Conservation (phyloP, 2,888 invertebrate species). For the Gymnosoma rotundatum region DNA sequence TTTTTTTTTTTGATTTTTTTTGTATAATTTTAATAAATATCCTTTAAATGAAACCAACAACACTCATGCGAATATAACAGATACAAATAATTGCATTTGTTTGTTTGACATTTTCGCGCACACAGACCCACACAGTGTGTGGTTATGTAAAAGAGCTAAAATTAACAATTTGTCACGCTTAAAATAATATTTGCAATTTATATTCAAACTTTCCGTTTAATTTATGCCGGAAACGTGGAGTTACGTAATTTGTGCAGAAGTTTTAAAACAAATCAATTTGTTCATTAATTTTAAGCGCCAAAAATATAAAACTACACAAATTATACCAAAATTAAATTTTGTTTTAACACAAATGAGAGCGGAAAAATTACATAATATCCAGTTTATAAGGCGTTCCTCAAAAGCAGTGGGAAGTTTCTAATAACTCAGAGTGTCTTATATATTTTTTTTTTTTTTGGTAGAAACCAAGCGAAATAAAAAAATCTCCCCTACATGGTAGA, state of each 20-base stretch:
- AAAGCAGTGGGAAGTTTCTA: no score
- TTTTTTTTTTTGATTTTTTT: no score
- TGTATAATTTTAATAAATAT: constrained; percentile 60
- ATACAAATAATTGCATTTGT: constrained; percentile 47
- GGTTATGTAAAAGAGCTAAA: constrained; percentile 48
- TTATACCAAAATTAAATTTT: background rate
- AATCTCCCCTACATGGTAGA: no score
- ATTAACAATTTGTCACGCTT: constrained; percentile 80
- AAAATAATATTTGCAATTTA: constrained; percentile 75
- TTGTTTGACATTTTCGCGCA: constrained; percentile 32
- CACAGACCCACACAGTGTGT: background rate
- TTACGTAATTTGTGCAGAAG: constrained; percentile 27
- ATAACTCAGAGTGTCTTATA: no score
- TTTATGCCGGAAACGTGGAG: constrained; percentile 1
- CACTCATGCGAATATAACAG: constrained; percentile 5
- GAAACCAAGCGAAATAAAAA: no score
- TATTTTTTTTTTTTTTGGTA: no score
- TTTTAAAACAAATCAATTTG: constrained; percentile 24
- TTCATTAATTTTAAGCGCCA: constrained; percentile 33
- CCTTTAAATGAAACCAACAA: constrained; percentile 57
- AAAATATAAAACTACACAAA: constrained; percentile 21
- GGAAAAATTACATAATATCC: no score
- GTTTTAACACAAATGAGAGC: no score
- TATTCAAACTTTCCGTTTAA: constrained; percentile 62
- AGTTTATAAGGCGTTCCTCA: no score